These are phyloP conservation scores for Perizoma affinitatum DNA, from an alignment of 2,888 invertebrate genomes.

Conservation along the genomic window DNA sequence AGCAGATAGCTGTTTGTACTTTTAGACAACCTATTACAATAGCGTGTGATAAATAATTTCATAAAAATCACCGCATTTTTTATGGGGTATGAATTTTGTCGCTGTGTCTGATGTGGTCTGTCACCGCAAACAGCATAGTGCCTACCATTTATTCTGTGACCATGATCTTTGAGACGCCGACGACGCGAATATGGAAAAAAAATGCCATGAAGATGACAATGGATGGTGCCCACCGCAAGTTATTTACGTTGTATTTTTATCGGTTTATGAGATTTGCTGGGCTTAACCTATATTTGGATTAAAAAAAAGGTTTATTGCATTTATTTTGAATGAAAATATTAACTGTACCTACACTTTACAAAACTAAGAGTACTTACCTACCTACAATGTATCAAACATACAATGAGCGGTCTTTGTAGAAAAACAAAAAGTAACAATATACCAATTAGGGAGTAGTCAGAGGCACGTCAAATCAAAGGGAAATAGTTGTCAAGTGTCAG, in stretches of 20 bases:
- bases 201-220: conserved; percentile 1
- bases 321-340: too few relatives aligned
- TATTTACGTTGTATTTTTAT: conserved; percentile 6
- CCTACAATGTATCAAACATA: too few relatives aligned
- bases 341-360: too few relatives aligned
- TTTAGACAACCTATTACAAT: too few relatives aligned
- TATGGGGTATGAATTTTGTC: conserved; percentile 64
- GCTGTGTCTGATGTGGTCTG: conserved; percentile 10
- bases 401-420: too few relatives aligned
- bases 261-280: conserved; percentile 2
- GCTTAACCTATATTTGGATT: neutral
- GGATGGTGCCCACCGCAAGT: conserved; percentile 2
- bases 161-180: conserved; percentile 28
- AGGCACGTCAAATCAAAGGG: too few relatives aligned
- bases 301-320: too few relatives aligned
- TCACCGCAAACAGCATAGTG: conserved; percentile 14
- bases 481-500: too few relatives aligned
- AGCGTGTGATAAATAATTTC: neutral
- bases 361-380: too few relatives aligned
- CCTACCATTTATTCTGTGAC: neutral
- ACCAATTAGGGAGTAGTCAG: too few relatives aligned
- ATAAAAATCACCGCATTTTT: conserved; percentile 41
- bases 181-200: conserved; percentile 53
- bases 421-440: too few relatives aligned
- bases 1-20: too few relatives aligned